Percentiles rank a stretch among this genome's conserved stretches.
phyloP scores from a whole-genome alignment of 2,113 vertebrate species.

The Pelodiscus sinensis region DNA sequence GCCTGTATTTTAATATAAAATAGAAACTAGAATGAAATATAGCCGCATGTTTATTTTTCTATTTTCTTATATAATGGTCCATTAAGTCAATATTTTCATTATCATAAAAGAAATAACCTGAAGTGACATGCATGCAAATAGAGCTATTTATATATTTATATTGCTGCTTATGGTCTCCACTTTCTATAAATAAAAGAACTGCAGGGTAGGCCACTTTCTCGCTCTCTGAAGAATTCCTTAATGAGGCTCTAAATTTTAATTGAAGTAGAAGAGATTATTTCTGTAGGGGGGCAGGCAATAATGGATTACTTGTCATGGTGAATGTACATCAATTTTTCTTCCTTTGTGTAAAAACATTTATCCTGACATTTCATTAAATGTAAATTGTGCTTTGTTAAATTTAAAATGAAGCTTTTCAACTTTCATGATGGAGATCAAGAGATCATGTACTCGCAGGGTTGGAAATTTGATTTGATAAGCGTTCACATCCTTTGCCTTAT shows the following conservation, averaged over 20 bases:
- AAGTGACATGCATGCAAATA: rapidly evolving
- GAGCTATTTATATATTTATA: background rate
- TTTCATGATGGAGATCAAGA: rapidly evolving
- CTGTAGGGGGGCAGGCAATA: background rate
- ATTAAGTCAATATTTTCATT: background rate
- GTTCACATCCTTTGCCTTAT: background rate
- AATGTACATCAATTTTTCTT: background rate
- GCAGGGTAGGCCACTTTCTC: rapidly evolving
- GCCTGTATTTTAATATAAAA: rapidly evolving
- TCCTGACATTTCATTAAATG: background rate
- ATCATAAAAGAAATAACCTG: background rate
- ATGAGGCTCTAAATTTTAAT: background rate
- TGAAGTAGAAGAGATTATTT: background rate
- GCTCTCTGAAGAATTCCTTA: background rate
- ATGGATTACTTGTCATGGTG: background rate
- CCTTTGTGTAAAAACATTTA: background rate
- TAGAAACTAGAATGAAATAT: rapidly evolving
- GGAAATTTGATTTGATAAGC: background rate
- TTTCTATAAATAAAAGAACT: background rate
- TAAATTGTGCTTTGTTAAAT: background rate
- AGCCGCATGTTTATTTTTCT: rapidly evolving
- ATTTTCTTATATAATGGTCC: rapidly evolving
- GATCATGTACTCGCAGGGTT: background rate
- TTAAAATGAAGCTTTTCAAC: background rate
- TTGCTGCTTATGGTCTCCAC: background rate